Evolutionary conservation across 1,140 invertebrate species (phyloP).

Genomic region (Bombus consobrinus): DNA sequence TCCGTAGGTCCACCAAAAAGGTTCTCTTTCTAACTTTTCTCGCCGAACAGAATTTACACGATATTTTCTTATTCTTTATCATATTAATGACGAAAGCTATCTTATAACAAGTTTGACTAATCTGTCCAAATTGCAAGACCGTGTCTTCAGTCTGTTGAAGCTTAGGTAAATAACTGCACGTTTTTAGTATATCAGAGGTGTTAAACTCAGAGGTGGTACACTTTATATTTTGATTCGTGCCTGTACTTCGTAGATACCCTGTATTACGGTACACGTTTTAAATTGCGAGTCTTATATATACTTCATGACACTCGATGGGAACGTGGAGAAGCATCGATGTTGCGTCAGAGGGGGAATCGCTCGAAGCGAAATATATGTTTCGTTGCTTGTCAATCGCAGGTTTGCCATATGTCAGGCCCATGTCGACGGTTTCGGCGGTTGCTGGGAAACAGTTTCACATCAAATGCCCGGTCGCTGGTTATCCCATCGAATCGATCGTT

Average conservation of each 20-base stretch:
- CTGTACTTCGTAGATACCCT: neutral
- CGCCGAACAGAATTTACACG: no score
- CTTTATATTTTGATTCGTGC: neutral
- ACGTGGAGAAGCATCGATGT: neutral
- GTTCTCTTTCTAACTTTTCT: no score
- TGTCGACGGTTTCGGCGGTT: conserved; percentile 87
- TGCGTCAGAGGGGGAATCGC: neutral
- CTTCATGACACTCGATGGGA: neutral
- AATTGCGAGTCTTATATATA: neutral
- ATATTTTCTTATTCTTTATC: no score
- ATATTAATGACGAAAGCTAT: no score
- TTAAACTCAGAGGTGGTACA: no score
- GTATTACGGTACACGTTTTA: neutral
- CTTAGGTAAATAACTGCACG: neutral
- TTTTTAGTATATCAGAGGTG: neutral
- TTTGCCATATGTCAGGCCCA: conserved; percentile 86
- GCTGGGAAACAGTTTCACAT: conserved; percentile 86
- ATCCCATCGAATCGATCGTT: conserved; percentile 86
- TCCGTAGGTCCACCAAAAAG: neutral
- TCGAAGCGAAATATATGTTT: conserved; percentile 27
- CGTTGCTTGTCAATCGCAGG: conserved; percentile 80
- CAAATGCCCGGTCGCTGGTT: conserved; percentile 88
- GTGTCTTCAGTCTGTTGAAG: no score
- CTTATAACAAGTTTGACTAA: no score
- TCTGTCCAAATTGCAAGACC: no score